Evolutionary conservation across 1,140 invertebrate species (phyloP), one percentile per base, ranked within the genome.

Genomic region (Leptoteleia sp.): DNA sequence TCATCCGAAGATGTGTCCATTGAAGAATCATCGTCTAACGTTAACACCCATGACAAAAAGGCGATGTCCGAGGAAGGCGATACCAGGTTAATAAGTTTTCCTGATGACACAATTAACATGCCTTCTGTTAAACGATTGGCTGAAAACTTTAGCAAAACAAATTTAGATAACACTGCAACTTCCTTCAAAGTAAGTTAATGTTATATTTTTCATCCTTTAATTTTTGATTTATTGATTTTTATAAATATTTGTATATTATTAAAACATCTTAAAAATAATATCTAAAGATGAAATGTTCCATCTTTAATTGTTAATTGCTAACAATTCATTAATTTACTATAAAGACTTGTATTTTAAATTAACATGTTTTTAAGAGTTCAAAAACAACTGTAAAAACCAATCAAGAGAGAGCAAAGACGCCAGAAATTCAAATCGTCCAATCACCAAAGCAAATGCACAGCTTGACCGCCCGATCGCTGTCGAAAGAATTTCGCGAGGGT

Each of bases 391-490:
- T 71, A n/a, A 67, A 55, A 61, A 12, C 38, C 0, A 67, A 76
- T 37, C 84, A 82, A 13, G 83, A 88, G 3, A 75, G 88, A 73
- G 73, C 83, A 19, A 84, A 73, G 7, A 90, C 81, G 1, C 86
- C 85, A 3, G 88, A 85, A 54, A 81, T 86, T 52, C 87, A 85
- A 31, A 84, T 87, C 45, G 73, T 87, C 27, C 83, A 85, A 40
- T 82, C 81, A 8, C 88, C 89, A 0, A 83, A 81, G n/a, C 88
- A 94, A 86, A 93, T 95, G 85, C 94, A 95, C 84, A 95, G 94
- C 88, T 86, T 96, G 75, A 96, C 95, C 17, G 95, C 94, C n/a
- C 90, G 95, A 77, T 95, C 93, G 72, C 91, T 96, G 25, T 93
- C 94, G 0, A 92, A 91, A 79, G 92, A 95, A 87, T 94, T 95